Base-by-base conservation (phyloP, 2,888 invertebrate species). In the Metalampra italica region DNA sequence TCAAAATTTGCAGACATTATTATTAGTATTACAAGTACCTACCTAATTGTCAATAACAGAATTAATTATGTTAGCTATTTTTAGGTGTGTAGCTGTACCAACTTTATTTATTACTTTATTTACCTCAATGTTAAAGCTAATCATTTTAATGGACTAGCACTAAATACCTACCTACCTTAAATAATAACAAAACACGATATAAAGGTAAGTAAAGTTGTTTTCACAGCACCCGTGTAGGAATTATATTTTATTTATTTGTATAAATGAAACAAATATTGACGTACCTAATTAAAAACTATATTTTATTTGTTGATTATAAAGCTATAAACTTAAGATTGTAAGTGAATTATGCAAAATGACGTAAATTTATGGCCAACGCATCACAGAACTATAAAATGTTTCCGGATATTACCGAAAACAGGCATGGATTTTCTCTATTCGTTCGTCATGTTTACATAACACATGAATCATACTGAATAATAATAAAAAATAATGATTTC, bases 371-470 rank as follows among this genome's bases (percentile, higher is more conserved):
- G n/a, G n/a, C n/a, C n/a, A n/a, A n/a, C n/a, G n/a, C n/a, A n/a
- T n/a, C n/a, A 22, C 22, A 22, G n/a, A 22, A 22, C 22, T 22
- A 22, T 22, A 22, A 22, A 22, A 5, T 22, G 22, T 2, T 60
- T 60, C 57, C 60, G 63, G 57, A 53, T 57, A 52, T 58, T 56
- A 57, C 64, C 61, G 49, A 65, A 62, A 62, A 59, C 41, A 36
- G n/a, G n/a, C 7, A 34, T 49, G 53, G 55, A 58, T 66, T 68
- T 71, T 72, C 67, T 53, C 66, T 56, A 66, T 71, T 74, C 64
- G 73, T 71, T 74, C 64, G 73, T 75, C 73, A 73, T 65, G 61
- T 75, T 72, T 70, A 65, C 72, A 69, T 74, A 68, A 75, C 50
- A 56, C 47, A 57, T 68, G 68, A 49, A 30, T 49, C 46, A 49